Base-by-base conservation (phyloP, 35 echinoderm and acorn worm genomes). In the Eucidaris tribuloides region DNA sequence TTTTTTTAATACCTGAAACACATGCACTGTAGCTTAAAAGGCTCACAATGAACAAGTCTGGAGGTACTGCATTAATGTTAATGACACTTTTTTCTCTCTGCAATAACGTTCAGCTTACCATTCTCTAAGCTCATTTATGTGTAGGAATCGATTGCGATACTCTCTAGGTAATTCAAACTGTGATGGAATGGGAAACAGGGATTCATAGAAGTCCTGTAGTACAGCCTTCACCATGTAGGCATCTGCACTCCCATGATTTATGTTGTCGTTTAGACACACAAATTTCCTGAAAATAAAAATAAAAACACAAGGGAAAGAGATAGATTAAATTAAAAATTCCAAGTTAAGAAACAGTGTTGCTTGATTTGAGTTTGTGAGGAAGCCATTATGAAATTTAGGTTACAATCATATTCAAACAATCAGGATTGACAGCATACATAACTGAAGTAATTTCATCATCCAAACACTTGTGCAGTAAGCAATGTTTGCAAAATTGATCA, bases 241-340 rank as follows among this genome's bases (percentile, higher is more conserved):
- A 39, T 88, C 96, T 30, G 79, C 54, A 32, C 45, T 84, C 7
- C 65, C 79, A 55, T 99, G 96, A 19, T 99, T 84, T 29, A 99
- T 99, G 71, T 99, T 99, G 74, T 99, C 96, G 50, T 99, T 99
- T 37, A 99, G 62, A 76, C 96, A 99, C 19, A 99, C 87, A 93
- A 99, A 99, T 88, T 99, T 99, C 79, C 96, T 99, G 60, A n/a
- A 37, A 63, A 17, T 45, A 3, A 65, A 58, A 40, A 80, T 79
- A 2, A 83, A 18, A 41, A 71, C n/a, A n/a, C n/a, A n/a, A n/a
- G n/a, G n/a, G n/a, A n/a, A n/a, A n/a, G n/a, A n/a, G n/a, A 71
- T 43, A 58, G n/a, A n/a, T n/a, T 57, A 29, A 18, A 66, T 20
- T 11, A 27, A 27, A 11, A n/a, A n/a, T n/a, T n/a, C n/a, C n/a